Conservation (phyloP, 23 tunicate genomes). For the Styela plicata region DNA sequence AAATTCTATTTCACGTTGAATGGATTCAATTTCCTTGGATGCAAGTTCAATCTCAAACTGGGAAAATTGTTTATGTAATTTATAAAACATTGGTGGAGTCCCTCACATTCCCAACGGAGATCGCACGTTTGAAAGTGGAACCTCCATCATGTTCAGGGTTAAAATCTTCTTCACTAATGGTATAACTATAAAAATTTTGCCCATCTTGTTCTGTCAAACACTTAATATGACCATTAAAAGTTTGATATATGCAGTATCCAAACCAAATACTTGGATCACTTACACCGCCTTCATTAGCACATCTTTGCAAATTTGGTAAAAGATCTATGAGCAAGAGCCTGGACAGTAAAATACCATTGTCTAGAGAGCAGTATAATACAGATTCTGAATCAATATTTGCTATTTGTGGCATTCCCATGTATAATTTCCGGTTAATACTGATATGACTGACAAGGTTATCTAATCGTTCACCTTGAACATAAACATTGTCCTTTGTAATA, state of each 20-base stretch:
- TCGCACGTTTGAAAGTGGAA: conserved; percentile 54
- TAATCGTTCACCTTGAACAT: conserved; percentile 67
- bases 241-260: conserved; percentile 78
- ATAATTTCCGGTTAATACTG: conserved; percentile 87
- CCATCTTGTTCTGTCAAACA: conserved; percentile 70
- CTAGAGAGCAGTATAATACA: conserved; percentile 54
- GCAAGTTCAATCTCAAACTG: conserved; percentile 89
- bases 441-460: conserved; percentile 81
- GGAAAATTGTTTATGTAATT: conserved; percentile 80
- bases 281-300: conserved; percentile 14
- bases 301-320: conserved; percentile 34
- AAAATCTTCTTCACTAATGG: conserved; percentile 27
- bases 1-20: conserved; percentile 88
- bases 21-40: conserved; percentile 69
- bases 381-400: conserved; percentile 36
- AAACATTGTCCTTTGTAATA: conserved; percentile 61
- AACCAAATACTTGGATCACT: conserved; percentile 64
- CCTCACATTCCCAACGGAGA: conserved; percentile 68
- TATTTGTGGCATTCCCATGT: conserved; percentile 70
- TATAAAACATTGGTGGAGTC: conserved; percentile 58
- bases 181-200: conserved; percentile 7
- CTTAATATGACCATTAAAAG: conserved; percentile 79
- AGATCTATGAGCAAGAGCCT: conserved; percentile 65
- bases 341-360: conserved; percentile 80
- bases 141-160: conserved; percentile 51